Base-by-base conservation (phyloP, 2,797 vertebrate genomes). In the Psittacula derbiana region DNA sequence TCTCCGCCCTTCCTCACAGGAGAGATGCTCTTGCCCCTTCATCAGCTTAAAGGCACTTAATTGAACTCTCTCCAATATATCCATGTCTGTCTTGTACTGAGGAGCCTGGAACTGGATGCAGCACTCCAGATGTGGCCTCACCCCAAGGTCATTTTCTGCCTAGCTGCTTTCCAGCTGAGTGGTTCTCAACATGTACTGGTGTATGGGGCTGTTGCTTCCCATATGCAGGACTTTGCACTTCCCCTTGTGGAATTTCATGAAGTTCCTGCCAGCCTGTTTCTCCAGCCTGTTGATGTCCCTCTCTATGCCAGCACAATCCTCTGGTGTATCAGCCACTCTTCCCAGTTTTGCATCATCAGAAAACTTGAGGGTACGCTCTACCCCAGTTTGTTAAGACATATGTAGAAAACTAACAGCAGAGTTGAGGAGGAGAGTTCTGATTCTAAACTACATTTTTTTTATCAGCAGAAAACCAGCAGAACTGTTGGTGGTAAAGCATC, bases 381-480 rank as follows among this genome's bases (percentile, higher is more conserved):
- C 8, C 25, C 17, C 18, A 28, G 27, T 87, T 92, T 84, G 6
- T 72, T 80, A 87, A 23, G 61, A 23, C 7, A 21, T 57, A 58
- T 13, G 11, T 69, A 52, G n/a, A 47, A 89, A 74, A 93, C 16
- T 15, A 88, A 52, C 6, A 67, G 14, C 11, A 44, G 57, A 55
- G 21, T 40, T 1, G 9, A 5, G 13, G 12, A 75, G 24, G 47
- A 90, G 40, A 70, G 7, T 11, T 76, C 74, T 86, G 52, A 78
- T 66, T 88, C 46, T 80, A 80, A 78, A 23, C 19, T 33, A 25
- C 14, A 15, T 25, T 91, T 94, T 92, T 92, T 58, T 84, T 94
- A 90, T 93, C 92, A 93, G 79, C 84, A 88, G 62, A 89, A 94
- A 95, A 38, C 36, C 53, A 83, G 89, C 12, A 61, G 70, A 94